Percentiles rank a stretch among this genome's conserved stretches.
phyloP scores from a whole-genome alignment of 2,888 invertebrate genomes.

The Scaptomyza cyrtandrae region DNA sequence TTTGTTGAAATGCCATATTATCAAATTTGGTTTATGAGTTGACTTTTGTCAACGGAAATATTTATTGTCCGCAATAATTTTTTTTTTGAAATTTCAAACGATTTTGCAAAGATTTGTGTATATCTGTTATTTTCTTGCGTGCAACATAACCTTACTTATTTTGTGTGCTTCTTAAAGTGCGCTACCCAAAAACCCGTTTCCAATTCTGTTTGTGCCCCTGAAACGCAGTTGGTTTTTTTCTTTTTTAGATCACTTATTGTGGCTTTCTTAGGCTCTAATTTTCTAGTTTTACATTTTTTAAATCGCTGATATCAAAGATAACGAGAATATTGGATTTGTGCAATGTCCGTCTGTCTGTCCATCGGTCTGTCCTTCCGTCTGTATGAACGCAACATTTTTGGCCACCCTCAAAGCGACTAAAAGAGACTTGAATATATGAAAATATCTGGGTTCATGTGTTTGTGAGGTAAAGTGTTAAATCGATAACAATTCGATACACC shows the following conservation, averaged over 20 bases:
- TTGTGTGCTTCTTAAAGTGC: no score
- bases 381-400: no score
- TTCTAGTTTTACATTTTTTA: background rate
- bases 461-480: no score
- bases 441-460: no score
- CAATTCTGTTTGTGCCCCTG: constrained; percentile 55
- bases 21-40: constrained; percentile 18
- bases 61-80: constrained; percentile 81
- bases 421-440: no score
- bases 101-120: constrained; percentile 17
- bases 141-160: background rate
- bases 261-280: constrained; percentile 11
- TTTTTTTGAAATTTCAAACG: constrained; percentile 38
- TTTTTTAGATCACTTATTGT: constrained; percentile 22
- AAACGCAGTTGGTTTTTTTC: constrained; percentile 39
- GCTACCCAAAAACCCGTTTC: constrained; percentile 51
- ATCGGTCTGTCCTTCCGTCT: no score
- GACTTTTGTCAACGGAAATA: constrained; percentile 39
- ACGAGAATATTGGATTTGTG: no score
- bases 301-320: no score
- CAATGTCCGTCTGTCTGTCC: no score
- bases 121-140: background rate
- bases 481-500: no score
- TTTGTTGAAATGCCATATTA: background rate
- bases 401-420: no score